Conservation (phyloP, 2,113 vertebrate genomes). For the Ageneiosus marmoratus region DNA sequence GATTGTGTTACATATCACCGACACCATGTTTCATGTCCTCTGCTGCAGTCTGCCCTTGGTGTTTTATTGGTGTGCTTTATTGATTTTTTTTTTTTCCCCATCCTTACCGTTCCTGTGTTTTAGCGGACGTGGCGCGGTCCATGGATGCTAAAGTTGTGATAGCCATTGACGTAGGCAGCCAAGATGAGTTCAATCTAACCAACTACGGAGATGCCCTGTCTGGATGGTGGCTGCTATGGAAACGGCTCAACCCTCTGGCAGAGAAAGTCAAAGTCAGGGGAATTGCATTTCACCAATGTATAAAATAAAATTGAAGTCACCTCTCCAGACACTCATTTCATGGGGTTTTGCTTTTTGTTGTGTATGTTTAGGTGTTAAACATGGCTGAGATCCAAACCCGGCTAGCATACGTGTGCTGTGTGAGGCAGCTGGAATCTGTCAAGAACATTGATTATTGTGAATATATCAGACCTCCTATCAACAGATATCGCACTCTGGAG, state of each 20-base stretch:
- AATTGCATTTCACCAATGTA: slow-evolving; percentile 11
- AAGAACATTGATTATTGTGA: slow-evolving; percentile 93
- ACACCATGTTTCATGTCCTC: slow-evolving; percentile 2
- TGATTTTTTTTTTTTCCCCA: background rate
- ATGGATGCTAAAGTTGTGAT: slow-evolving; percentile 94
- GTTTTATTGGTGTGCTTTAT: slow-evolving; percentile 2
- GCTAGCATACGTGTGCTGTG: slow-evolving; percentile 93
- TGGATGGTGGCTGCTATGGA: slow-evolving; percentile 97
- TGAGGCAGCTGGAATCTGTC: slow-evolving; percentile 91
- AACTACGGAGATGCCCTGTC: slow-evolving; percentile 92
- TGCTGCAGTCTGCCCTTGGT: background rate
- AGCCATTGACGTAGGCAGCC: slow-evolving; percentile 92
- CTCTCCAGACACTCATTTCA: background rate
- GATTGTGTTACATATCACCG: background rate
- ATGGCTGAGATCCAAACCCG: slow-evolving; percentile 97
- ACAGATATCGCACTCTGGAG: slow-evolving; percentile 89
- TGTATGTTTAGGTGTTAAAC: slow-evolving; percentile 81
- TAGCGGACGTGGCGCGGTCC: slow-evolving; percentile 91
- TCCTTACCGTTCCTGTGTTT: background rate
- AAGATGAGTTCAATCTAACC: slow-evolving; percentile 91
- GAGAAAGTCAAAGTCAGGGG: slow-evolving; percentile 87
- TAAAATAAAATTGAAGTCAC: background rate
- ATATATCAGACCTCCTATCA: slow-evolving; percentile 91
- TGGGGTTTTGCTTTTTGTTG: background rate
- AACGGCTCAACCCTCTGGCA: slow-evolving; percentile 89